These are phyloP conservation scores for Drosophila sp. DNA, from an alignment of 1,140 invertebrate genomes.

Conservation along the genomic window DNA sequence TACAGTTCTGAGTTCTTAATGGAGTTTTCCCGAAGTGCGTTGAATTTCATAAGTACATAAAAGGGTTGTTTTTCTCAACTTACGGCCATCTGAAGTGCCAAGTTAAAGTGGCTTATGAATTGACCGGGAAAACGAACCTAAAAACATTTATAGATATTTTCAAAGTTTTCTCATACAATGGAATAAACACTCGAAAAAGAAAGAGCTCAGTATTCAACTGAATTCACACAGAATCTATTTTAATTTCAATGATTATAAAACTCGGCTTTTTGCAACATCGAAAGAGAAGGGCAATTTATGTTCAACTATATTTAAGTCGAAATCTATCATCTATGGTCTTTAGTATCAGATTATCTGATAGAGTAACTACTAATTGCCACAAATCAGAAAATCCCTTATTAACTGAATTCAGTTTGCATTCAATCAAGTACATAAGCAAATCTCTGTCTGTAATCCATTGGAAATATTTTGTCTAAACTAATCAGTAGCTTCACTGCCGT, in stretches of 20 bases:
- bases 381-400: background rate
- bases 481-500: conserved; percentile 64
- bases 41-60: conserved; percentile 40
- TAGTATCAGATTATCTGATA: too few species aligned
- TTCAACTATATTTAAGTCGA: too few species aligned
- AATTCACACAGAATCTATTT: too few species aligned
- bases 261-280: too few species aligned
- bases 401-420: conserved; percentile 54
- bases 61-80: conserved; percentile 32
- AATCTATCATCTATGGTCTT: too few species aligned
- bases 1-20: conserved; percentile 66
- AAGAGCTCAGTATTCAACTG: too few species aligned
- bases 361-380: background rate
- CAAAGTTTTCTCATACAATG: background rate
- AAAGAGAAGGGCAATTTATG: too few species aligned
- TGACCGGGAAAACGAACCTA: conserved; percentile 4
- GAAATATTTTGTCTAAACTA: conserved; percentile 63
- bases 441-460: conserved; percentile 50
- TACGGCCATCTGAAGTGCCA: conserved; percentile 11
- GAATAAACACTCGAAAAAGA: too few species aligned
- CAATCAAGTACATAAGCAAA: conserved; percentile 50
- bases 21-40: conserved; percentile 53
- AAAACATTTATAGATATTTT: conserved; percentile 8
- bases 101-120: conserved; percentile 17
- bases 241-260: too few species aligned